A percentile compares a stretch with the other conserved stretches of the same genome.
Conservation (phyloP, 2,113 vertebrate species). For the Rhinopomastus cyanomelas region DNA sequence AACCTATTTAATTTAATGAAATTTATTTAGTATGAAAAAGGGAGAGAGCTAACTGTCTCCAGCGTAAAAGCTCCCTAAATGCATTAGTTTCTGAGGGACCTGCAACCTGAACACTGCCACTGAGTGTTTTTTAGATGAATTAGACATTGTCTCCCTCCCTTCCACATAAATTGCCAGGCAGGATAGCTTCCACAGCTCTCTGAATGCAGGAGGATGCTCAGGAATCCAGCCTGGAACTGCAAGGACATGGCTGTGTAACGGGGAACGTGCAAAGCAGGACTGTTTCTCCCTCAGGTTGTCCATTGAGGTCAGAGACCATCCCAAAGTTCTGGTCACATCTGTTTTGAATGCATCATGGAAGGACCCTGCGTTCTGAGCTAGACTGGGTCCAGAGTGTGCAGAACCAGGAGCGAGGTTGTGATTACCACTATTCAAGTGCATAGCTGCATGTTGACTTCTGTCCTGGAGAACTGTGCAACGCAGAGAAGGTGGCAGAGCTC, state of each 20-base stretch:
- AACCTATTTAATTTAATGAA: conserved; percentile 70
- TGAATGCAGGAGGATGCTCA: not conserved
- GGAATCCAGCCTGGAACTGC: not conserved
- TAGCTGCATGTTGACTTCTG: not conserved
- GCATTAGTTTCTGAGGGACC: conserved; percentile 70
- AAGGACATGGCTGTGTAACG: not conserved
- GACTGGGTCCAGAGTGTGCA: not conserved
- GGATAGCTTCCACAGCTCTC: conserved; percentile 2
- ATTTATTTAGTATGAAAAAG: conserved; percentile 72
- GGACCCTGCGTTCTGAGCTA: not conserved
- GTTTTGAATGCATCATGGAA: not conserved
- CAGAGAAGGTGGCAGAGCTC: not conserved
- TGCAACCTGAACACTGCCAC: conserved; percentile 50
- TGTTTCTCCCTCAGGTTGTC: not conserved
- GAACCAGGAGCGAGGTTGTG: not conserved
- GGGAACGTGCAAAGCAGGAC: not conserved
- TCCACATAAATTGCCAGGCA: conserved; percentile 20
- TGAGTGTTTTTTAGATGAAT: conserved; percentile 67
- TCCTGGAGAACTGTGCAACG: not conserved
- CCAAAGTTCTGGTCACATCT: not conserved
- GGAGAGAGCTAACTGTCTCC: conserved; percentile 71
- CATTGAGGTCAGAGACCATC: not conserved
- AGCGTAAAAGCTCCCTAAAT: conserved; percentile 77
- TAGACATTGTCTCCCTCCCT: conserved; percentile 60
- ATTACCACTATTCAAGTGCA: not conserved